These are phyloP conservation scores for Parazoanthus atlanticus DNA, from an alignment of 92 coral and sea anemone genomes.

Conservation along the genomic window DNA sequence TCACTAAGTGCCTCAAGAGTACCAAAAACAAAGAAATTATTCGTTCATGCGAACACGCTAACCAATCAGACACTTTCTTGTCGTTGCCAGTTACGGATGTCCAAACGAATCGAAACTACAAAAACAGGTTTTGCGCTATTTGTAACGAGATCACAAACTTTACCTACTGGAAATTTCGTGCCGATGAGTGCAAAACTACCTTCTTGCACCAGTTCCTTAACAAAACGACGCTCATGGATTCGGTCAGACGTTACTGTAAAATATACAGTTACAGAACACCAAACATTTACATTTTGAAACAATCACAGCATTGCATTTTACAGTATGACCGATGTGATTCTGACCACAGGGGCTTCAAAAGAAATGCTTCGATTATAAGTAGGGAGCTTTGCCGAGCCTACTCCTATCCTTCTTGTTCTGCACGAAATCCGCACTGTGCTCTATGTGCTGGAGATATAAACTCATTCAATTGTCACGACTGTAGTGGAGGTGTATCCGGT, in stretches of 20 bases:
- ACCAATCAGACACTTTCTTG: background rate
- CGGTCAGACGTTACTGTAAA: constrained; percentile 1
- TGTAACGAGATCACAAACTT: constrained; percentile 1
- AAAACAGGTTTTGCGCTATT: constrained; percentile 12
- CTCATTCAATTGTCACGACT: background rate
- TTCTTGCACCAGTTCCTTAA: background rate
- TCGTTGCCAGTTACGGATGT: constrained; percentile 1
- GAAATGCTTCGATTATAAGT: background rate
- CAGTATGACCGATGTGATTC: background rate
- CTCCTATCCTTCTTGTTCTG: background rate
- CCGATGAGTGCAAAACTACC: background rate
- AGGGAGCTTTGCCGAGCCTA: background rate
- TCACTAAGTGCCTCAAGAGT: background rate
- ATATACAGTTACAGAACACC: background rate
- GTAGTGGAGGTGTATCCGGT: background rate
- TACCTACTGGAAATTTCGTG: constrained; percentile 7
- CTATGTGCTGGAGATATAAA: background rate
- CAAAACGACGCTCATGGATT: background rate
- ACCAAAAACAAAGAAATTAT: background rate
- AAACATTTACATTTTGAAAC: background rate
- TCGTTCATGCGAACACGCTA: background rate
- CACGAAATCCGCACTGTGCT: constrained; percentile 11
- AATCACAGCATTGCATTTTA: background rate
- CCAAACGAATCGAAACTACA: background rate
- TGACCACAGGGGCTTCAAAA: background rate